A percentile compares a stretch with the other conserved stretches of the same genome.
phyloP scores from a whole-genome alignment of 2,113 vertebrate genomes.

The Arizona elegans region DNA sequence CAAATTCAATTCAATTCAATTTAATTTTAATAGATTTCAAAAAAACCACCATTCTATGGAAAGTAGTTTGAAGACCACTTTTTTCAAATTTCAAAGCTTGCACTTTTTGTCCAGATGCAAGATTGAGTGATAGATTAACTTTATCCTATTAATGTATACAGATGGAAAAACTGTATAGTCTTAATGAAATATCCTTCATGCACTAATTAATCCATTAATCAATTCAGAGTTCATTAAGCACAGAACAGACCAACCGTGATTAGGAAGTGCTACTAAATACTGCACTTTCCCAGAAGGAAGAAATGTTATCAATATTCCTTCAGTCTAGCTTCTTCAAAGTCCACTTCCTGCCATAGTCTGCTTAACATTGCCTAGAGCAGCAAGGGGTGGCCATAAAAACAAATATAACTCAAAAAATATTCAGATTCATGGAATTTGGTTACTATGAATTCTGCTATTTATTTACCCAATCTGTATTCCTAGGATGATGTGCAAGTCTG shows the following conservation, averaged over 20 bases:
- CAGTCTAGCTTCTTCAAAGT: background rate
- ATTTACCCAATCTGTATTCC: background rate
- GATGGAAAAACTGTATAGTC: background rate
- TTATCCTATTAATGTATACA: background rate
- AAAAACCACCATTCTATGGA: background rate
- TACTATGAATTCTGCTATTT: background rate
- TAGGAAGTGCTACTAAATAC: background rate
- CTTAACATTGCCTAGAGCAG: background rate
- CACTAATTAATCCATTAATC: background rate
- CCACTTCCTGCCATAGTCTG: background rate
- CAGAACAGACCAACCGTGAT: background rate
- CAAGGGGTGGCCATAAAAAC: background rate
- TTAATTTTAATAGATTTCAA: background rate
- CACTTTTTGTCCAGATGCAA: background rate
- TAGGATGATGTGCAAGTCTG: background rate
- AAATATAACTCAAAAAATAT: background rate
- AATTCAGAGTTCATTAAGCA: background rate
- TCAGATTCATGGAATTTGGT: background rate
- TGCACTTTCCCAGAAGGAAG: background rate
- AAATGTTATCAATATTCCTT: background rate
- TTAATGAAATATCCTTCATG: background rate
- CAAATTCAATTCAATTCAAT: too few relatives aligned
- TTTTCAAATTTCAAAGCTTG: background rate
- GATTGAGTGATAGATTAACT: background rate
- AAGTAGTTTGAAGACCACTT: background rate